Evolutionary conservation across 2,888 invertebrate genomes (phyloP).

Genomic region (Malacosoma neustria): DNA sequence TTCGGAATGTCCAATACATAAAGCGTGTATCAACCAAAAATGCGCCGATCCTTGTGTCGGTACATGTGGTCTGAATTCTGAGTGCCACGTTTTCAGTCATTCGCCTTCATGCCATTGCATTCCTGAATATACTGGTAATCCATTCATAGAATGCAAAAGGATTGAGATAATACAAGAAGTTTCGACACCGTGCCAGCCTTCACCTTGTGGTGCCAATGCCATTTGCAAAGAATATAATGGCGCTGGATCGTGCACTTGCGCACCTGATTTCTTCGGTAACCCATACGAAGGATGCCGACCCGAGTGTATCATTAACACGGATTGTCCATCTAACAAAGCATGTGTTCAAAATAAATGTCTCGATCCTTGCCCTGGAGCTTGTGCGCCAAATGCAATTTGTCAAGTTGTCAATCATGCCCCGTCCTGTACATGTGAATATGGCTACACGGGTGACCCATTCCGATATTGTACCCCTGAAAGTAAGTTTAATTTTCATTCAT

Average conservation of each 20-base stretch:
- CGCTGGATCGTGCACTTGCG: slow-evolving; percentile 80
- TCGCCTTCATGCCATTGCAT: slow-evolving; percentile 82
- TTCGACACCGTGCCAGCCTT: slow-evolving; percentile 75
- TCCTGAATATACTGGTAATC: slow-evolving; percentile 82
- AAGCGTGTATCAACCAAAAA: slow-evolving; percentile 85
- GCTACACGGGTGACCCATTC: slow-evolving; percentile 85
- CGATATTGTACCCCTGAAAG: slow-evolving; percentile 73
- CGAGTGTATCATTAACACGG: slow-evolving; percentile 81
- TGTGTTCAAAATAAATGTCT: slow-evolving; percentile 82
- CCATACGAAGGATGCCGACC: slow-evolving; percentile 85
- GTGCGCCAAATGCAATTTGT: slow-evolving; percentile 84
- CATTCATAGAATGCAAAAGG: slow-evolving; percentile 78
- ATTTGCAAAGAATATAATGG: slow-evolving; percentile 75
- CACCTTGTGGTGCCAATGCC: slow-evolving; percentile 80
- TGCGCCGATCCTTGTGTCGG: slow-evolving; percentile 84
- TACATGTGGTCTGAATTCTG: slow-evolving; percentile 81
- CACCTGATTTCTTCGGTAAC: slow-evolving; percentile 81
- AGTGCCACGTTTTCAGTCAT: slow-evolving; percentile 85
- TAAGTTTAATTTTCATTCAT: slow-evolving; percentile 70
- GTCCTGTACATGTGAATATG: slow-evolving; percentile 78
- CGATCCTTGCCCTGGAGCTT: slow-evolving; percentile 86
- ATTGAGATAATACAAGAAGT: slow-evolving; percentile 46
- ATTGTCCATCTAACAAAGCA: slow-evolving; percentile 81
- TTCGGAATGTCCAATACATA: slow-evolving; percentile 80
- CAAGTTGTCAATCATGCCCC: slow-evolving; percentile 83